A percentile compares a stretch with the other conserved stretches of the same genome.
phyloP scores from a whole-genome alignment of 2,888 invertebrate genomes.

The Protonemura montana region DNA sequence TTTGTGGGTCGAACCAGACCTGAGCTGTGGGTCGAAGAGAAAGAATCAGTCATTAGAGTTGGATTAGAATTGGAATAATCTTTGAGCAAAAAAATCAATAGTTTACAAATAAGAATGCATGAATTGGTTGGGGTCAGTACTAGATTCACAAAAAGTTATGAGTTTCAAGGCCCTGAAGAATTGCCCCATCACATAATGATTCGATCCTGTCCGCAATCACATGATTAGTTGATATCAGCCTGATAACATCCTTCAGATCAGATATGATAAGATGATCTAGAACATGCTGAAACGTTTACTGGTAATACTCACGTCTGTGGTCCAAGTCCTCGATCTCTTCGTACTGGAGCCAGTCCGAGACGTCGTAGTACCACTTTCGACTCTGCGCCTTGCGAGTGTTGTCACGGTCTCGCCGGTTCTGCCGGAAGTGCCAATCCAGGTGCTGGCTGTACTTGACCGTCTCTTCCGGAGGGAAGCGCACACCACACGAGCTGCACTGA shows the following conservation, averaged over 20 bases:
- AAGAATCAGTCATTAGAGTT: slow-evolving; percentile 19
- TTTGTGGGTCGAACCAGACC: slow-evolving; percentile 85
- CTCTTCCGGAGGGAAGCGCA: slow-evolving; percentile 89
- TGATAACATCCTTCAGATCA: no score
- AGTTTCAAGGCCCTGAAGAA: no score
- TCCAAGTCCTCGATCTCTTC: slow-evolving; percentile 93
- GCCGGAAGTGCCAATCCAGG: slow-evolving; percentile 98
- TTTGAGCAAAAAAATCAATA: no score
- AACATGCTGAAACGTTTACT: no score
- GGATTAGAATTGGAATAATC: slow-evolving; percentile 20
- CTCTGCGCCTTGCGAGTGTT: slow-evolving; percentile 83
- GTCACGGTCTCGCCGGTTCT: slow-evolving; percentile 88
- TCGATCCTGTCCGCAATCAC: no score
- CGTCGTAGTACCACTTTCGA: slow-evolving; percentile 89
- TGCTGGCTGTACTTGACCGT: slow-evolving; percentile 93
- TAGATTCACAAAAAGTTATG: no score
- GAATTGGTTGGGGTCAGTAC: no score
- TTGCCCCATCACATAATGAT: no score
- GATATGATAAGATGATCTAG: no score
- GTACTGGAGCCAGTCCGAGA: slow-evolving; percentile 92
- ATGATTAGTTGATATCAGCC: no score
- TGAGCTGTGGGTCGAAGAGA: slow-evolving; percentile 68
- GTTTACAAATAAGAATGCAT: no score
- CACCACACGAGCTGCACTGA: slow-evolving; percentile 96
- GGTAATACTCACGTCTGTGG: slow-evolving; percentile 71